Evolutionary conservation across 2,888 invertebrate species (phyloP), one percentile per base, ranked within the genome.

Genomic region (Xanthorhoe spadicearia): DNA sequence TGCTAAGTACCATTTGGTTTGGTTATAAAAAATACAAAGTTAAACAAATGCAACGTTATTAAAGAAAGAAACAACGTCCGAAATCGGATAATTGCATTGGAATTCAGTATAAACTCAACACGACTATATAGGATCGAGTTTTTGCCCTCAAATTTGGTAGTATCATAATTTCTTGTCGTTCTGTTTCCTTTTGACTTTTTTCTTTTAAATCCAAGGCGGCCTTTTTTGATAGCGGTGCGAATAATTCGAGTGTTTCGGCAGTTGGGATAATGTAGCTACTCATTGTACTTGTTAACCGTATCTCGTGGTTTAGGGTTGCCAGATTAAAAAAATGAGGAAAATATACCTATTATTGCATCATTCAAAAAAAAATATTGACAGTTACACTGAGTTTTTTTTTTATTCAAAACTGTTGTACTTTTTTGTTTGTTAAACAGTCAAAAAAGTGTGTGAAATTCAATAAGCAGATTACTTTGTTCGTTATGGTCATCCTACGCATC

Each of bases 141-240:
- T 90, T 90, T 91, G 80, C 74, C 68, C 79, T 83, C 89, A 85
- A 88, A 90, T 90, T 90, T 88, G 89, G 91, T 87, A 84, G 89
- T 88, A 90, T 90, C 90, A 90, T 91, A 89, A 90, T 85, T 92
- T 91, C 90, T 90, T 92, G 88, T 86, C 82, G 82, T 73, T 70
- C 67, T 73, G 79, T 80, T 75, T 81, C 74, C 77, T 76, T 75
- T 74, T 76, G 78, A 75, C 78, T 83, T 86, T 85, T 82, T 79
- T 74, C 74, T 70, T 74, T 75, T 75, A 72, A 71, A 76, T 73
- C 78, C 76, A 69, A 69, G 74, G 75, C 80, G 79, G 82, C 82
- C 83, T 87, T 89, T 89, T 89, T 86, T 86, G 88, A 87, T 88
- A 82, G 83, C 77, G 72, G 76, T 76, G 69, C 80, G 77, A 88